A percentile compares a stretch with the other conserved stretches of the same genome.
These are phyloP conservation scores for Nephrocerus scutellatus DNA, from an alignment of 2,888 invertebrate genomes.

Conservation along the genomic window DNA sequence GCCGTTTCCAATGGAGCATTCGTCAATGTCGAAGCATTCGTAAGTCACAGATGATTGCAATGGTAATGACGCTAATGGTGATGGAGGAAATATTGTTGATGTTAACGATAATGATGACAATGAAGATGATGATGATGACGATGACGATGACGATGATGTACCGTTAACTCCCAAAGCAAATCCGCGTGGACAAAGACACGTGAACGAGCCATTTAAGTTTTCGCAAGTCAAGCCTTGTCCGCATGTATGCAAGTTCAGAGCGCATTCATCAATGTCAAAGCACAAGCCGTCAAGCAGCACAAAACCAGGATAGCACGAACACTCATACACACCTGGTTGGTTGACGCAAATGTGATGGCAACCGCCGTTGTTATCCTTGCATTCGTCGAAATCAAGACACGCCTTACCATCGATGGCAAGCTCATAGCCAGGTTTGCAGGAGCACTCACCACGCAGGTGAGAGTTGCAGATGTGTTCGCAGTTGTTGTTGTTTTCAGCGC, in stretches of 20 bases:
- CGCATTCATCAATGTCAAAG: constrained; percentile 52
- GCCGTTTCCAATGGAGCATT: constrained; percentile 43
- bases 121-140: constrained; percentile 5
- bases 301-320: constrained; percentile 50
- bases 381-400: constrained; percentile 53
- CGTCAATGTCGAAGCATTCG: constrained; percentile 50
- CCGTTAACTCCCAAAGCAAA: constrained; percentile 49
- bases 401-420: constrained; percentile 46
- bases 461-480: constrained; percentile 57
- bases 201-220: constrained; percentile 45
- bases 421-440: constrained; percentile 42
- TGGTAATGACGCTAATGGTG: constrained; percentile 9
- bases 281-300: constrained; percentile 36
- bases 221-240: constrained; percentile 34
- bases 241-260: constrained; percentile 34
- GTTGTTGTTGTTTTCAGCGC: constrained; percentile 51
- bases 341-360: constrained; percentile 49
- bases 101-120: constrained; percentile 12
- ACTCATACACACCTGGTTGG: constrained; percentile 49
- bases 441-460: constrained; percentile 37
- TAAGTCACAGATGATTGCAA: constrained; percentile 19
- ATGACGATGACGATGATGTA: constrained; percentile 12
- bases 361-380: constrained; percentile 45
- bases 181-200: constrained; percentile 48
- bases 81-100: constrained; percentile 19